Conservation (phyloP, 2,888 invertebrate genomes). For the Unio delphinus region DNA sequence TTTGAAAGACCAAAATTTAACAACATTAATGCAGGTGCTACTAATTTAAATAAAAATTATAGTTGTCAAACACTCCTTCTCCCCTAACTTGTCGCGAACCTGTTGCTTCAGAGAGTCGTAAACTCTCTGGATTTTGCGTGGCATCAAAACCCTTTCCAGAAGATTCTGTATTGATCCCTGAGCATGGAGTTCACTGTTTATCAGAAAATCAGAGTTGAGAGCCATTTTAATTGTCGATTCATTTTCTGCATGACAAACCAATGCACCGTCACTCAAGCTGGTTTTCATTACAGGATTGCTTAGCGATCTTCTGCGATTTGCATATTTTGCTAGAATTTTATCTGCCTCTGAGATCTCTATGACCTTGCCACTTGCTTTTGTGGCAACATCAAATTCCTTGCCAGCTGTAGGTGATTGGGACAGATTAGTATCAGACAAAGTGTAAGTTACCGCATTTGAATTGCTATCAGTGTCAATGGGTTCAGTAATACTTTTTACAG, state of each 20-base stretch:
- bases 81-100: slow-evolving; percentile 43
- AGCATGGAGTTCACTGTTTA: slow-evolving; percentile 19
- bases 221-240: slow-evolving; percentile 22
- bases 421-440: too few species aligned
- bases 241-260: slow-evolving; percentile 13
- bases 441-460: too few species aligned
- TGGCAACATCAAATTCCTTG: too few species aligned
- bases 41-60: slow-evolving; percentile 54
- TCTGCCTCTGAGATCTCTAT: slow-evolving; percentile 25
- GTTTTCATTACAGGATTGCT: slow-evolving; percentile 53
- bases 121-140: slow-evolving; percentile 54
- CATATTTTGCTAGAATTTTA: slow-evolving; percentile 29
- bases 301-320: slow-evolving; percentile 18
- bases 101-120: slow-evolving; percentile 52
- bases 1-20: too few species aligned
- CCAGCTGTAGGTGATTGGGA: too few species aligned
- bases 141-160: slow-evolving; percentile 32
- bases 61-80: slow-evolving; percentile 46
- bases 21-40: too few species aligned
- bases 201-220: slow-evolving; percentile 27
- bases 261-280: slow-evolving; percentile 57
- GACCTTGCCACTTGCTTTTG: too few species aligned
- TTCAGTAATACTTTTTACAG: too few species aligned
- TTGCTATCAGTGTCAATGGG: too few species aligned
- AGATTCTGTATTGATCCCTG: slow-evolving; percentile 36